Percentiles rank a stretch among this genome's conserved stretches.
These are phyloP conservation scores for Scortum barcoo DNA, from an alignment of 2,113 vertebrate genomes.

Conservation along the genomic window DNA sequence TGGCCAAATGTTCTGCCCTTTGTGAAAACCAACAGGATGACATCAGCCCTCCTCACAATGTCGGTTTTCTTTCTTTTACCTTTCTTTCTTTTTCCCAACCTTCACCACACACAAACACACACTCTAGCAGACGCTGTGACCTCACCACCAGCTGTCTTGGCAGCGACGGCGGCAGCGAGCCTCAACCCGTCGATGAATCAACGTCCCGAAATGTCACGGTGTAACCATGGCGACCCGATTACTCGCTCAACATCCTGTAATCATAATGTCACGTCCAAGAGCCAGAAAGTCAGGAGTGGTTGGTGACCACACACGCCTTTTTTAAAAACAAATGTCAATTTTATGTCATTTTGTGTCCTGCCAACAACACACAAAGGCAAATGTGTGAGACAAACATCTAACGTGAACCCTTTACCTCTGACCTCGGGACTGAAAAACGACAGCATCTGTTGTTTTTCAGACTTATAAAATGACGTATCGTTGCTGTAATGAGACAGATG, in stretches of 20 bases:
- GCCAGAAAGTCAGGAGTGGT: background rate
- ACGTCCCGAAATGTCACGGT: constrained; percentile 35
- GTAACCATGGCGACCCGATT: constrained; percentile 45
- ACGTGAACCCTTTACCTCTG: background rate
- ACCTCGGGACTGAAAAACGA: background rate
- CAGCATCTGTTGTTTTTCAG: too few species aligned
- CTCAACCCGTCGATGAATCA: constrained; percentile 29
- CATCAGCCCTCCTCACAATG: too few species aligned
- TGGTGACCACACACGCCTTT: background rate
- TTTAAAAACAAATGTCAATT: constrained; percentile 10
- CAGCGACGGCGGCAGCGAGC: background rate
- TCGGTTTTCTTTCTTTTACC: background rate
- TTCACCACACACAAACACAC: background rate
- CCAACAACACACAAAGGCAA: background rate
- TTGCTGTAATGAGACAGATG: too few species aligned
- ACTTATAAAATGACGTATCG: background rate
- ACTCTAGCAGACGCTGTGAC: constrained; percentile 2
- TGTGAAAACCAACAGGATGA: constrained; percentile 8
- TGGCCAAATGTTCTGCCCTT: constrained; percentile 43
- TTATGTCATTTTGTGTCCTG: background rate
- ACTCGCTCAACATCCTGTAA: constrained; percentile 33
- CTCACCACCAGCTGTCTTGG: constrained; percentile 44
- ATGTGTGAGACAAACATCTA: background rate
- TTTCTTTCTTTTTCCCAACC: background rate
- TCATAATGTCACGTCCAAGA: constrained; percentile 37